Conservation (phyloP, 2,113 vertebrate species). For the Irena cyanogastra region DNA sequence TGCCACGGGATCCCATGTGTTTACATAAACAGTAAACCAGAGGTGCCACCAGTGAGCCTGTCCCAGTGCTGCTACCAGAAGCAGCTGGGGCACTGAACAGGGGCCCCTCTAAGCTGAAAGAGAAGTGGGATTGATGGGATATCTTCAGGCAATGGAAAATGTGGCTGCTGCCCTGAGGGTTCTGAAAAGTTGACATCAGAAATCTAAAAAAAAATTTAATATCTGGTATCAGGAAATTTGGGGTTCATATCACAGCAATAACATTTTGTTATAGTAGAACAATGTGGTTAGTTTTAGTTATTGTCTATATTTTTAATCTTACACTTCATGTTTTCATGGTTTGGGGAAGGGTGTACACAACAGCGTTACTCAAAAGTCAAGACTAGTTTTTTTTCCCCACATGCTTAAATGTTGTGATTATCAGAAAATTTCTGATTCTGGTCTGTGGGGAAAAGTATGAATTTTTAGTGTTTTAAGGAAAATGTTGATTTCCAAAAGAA, state of each 20-base stretch:
- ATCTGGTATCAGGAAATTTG: neutral
- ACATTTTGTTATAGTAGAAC: neutral
- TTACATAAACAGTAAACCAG: neutral
- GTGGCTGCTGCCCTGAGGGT: fast-evolving
- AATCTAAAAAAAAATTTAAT: neutral
- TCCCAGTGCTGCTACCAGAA: neutral
- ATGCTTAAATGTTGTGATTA: neutral
- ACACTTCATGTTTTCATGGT: neutral
- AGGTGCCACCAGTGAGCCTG: neutral
- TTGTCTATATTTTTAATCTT: neutral
- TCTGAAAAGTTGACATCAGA: neutral
- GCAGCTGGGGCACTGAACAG: neutral
- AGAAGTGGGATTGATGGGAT: neutral
- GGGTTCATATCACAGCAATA: neutral
- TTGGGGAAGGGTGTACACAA: fast-evolving
- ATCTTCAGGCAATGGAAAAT: neutral
- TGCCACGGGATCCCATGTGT: neutral
- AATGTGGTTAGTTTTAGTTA: neutral
- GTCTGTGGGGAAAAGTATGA: neutral
- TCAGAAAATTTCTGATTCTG: neutral
- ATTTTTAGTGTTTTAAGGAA: neutral
- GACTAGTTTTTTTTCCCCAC: neutral
- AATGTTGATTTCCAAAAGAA: neutral
- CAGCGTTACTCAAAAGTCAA: neutral
- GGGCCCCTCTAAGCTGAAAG: neutral